Conservation (phyloP, 2,888 invertebrate genomes). For the Slavum lentiscoides region DNA sequence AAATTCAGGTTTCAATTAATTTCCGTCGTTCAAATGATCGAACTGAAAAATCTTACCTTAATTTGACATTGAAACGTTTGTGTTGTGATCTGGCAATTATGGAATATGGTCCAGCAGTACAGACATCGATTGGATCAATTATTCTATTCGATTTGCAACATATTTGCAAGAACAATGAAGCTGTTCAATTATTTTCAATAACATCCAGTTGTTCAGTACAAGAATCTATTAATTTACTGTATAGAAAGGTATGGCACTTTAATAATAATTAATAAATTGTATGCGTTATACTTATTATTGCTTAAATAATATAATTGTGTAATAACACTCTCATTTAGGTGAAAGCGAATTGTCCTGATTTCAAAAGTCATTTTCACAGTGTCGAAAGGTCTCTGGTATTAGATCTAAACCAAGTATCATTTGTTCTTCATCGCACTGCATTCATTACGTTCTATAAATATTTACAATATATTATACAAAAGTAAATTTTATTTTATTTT, state of each 20-base stretch:
- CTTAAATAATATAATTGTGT: neutral
- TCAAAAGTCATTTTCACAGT: slow-evolving; percentile 76
- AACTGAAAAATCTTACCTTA: slow-evolving; percentile 73
- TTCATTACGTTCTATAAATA: slow-evolving; percentile 73
- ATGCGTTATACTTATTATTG: neutral
- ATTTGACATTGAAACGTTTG: slow-evolving; percentile 71
- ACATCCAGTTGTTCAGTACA: slow-evolving; percentile 58
- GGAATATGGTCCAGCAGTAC: slow-evolving; percentile 77
- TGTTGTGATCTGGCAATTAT: slow-evolving; percentile 76
- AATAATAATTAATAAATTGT: neutral
- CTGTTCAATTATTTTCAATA: slow-evolving; percentile 74
- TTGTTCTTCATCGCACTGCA: slow-evolving; percentile 75
- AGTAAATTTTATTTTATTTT: slow-evolving; percentile 62
- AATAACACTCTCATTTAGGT: slow-evolving; percentile 64
- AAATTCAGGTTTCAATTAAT: slow-evolving; percentile 67
- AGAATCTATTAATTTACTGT: slow-evolving; percentile 73
- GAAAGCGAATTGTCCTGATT: slow-evolving; percentile 79
- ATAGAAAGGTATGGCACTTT: slow-evolving; percentile 69
- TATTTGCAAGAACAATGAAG: slow-evolving; percentile 73
- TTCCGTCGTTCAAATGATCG: slow-evolving; percentile 69
- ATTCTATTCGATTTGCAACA: slow-evolving; percentile 77
- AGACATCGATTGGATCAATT: slow-evolving; percentile 69
- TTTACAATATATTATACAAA: slow-evolving; percentile 67
- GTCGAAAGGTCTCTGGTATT: slow-evolving; percentile 77
- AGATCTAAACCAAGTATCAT: slow-evolving; percentile 67